Percentiles rank a stretch among this genome's conserved stretches.
Evolutionary conservation across 2,888 invertebrate species (phyloP).

Genomic region (Luperina nickerlii): DNA sequence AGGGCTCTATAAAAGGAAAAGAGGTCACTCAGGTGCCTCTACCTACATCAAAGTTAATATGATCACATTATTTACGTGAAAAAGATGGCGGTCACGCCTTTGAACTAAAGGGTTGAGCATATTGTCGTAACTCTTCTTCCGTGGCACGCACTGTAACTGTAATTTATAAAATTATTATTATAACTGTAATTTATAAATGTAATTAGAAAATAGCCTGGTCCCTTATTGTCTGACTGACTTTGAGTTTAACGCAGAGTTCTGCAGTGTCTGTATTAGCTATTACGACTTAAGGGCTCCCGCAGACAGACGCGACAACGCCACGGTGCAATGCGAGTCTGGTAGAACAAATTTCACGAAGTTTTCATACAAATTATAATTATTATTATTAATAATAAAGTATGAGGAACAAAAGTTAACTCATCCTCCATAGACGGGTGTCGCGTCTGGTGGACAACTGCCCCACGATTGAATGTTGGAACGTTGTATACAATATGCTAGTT

Average conservation of each 20-base stretch:
- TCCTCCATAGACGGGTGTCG: neutral
- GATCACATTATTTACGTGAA: neutral
- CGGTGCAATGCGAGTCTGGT: too few relatives aligned
- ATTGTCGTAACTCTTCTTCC: too few relatives aligned
- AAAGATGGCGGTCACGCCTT: slow-evolving; percentile 12
- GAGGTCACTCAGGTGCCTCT: neutral
- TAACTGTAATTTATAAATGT: too few relatives aligned
- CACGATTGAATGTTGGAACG: neutral
- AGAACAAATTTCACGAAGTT: neutral
- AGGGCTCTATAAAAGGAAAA: neutral
- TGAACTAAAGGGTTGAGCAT: slow-evolving; percentile 1
- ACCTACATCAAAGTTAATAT: slow-evolving; percentile 39
- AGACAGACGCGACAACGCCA: too few relatives aligned
- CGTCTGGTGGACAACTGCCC: neutral
- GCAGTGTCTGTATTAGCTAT: neutral
- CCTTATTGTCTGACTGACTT: neutral
- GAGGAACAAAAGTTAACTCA: too few relatives aligned
- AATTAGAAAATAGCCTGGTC: neutral
- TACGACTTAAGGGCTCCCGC: too few relatives aligned
- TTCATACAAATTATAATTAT: neutral
- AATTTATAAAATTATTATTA: too few relatives aligned
- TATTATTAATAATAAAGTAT: too few relatives aligned
- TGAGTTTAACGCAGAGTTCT: neutral
- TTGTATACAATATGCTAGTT: neutral
- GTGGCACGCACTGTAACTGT: too few relatives aligned